Conservation (phyloP, 2,888 invertebrate genomes). For the Anoplius nigerrimus region DNA sequence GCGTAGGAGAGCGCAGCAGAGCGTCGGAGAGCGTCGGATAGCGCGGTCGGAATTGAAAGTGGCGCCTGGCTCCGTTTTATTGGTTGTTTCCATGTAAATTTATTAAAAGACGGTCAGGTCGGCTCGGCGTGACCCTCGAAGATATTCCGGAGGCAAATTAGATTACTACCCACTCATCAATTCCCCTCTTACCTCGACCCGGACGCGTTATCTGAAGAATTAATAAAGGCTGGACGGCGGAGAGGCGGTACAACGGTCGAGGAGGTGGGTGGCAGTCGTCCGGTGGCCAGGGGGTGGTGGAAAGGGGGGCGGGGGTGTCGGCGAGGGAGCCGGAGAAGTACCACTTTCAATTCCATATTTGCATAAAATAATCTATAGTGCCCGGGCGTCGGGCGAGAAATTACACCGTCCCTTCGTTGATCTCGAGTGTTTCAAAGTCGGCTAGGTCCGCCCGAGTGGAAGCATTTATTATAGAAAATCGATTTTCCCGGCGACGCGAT, state of each 20-base stretch:
- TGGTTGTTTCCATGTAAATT: conserved; percentile 64
- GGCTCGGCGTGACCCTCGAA: conserved; percentile 52
- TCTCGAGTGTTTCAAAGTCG: conserved; percentile 34
- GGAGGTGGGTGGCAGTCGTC: conserved; percentile 4
- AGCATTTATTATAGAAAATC: conserved; percentile 55
- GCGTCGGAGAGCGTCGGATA: no score
- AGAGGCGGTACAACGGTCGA: conserved; percentile 12
- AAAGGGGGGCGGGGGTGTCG: conserved; percentile 7
- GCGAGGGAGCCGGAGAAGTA: conserved; percentile 37
- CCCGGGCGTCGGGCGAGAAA: conserved; percentile 51
- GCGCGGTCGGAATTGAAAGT: conserved; percentile 13
- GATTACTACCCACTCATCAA: conserved; percentile 64
- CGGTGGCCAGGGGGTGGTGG: not conserved
- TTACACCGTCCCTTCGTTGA: conserved; percentile 45
- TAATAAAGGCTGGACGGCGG: conserved; percentile 51
- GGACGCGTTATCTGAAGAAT: conserved; percentile 56
- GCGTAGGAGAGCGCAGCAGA: no score
- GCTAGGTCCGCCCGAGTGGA: conserved; percentile 29
- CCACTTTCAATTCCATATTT: conserved; percentile 61
- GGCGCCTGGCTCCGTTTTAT: conserved; percentile 24
- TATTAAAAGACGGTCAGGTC: conserved; percentile 59
- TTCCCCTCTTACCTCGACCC: conserved; percentile 42
- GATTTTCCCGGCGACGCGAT: conserved; percentile 31
- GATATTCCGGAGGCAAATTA: conserved; percentile 53
- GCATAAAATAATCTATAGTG: conserved; percentile 60